A percentile compares a stretch with the other conserved stretches of the same genome.
Conservation (phyloP, 2,113 vertebrate genomes). For the Crotalus viridis region DNA sequence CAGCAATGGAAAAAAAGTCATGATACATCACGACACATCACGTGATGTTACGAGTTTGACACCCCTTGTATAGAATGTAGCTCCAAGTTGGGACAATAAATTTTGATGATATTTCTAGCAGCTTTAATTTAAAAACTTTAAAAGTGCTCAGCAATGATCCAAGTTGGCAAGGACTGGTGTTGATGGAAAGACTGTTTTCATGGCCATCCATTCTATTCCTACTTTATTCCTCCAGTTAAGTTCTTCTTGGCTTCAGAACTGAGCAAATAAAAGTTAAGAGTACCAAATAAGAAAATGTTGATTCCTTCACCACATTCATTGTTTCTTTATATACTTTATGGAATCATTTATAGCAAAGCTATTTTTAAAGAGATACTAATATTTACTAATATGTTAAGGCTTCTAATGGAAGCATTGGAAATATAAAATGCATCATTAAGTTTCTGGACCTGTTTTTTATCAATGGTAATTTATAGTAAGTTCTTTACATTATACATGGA, state of each 20-base stretch:
- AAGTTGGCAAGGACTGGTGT: not conserved
- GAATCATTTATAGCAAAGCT: not conserved
- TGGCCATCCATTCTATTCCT: not conserved
- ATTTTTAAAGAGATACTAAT: not conserved
- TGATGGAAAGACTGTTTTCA: not conserved
- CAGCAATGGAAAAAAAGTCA: too few species aligned
- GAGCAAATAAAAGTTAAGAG: not conserved
- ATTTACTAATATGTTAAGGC: not conserved
- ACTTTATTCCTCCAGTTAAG: not conserved
- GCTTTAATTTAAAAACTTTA: not conserved
- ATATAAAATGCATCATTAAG: not conserved
- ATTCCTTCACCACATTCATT: not conserved
- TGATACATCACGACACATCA: too few species aligned
- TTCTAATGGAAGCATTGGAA: not conserved
- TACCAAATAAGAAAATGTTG: not conserved
- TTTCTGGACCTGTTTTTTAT: not conserved
- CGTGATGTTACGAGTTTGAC: too few species aligned
- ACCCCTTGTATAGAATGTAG: not conserved
- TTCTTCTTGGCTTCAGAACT: not conserved
- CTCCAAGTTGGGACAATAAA: not conserved
- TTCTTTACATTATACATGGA: not conserved
- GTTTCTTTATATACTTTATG: not conserved
- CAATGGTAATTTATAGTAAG: not conserved
- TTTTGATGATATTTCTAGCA: not conserved
- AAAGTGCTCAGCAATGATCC: not conserved